A percentile compares a stretch with the other conserved stretches of the same genome.
Conservation (phyloP, 2,888 invertebrate species). For the Disparrhopalites patrizii region DNA sequence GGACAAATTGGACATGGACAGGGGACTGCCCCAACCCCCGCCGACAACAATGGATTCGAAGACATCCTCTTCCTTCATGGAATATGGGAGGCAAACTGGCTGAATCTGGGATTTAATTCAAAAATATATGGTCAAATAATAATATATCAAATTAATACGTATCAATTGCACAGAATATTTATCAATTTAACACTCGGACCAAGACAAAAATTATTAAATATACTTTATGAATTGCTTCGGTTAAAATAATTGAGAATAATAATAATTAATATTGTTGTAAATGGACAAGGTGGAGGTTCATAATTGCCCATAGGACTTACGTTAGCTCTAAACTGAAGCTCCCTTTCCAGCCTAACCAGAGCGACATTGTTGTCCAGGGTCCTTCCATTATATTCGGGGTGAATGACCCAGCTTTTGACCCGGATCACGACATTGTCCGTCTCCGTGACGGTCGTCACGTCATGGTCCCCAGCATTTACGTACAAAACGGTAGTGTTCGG, state of each 20-base stretch:
- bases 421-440: slow-evolving; percentile 2
- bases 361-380: background rate
- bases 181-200: background rate
- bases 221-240: too few relatives aligned
- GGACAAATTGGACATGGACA: too few relatives aligned
- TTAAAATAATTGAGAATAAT: too few relatives aligned
- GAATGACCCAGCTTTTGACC: background rate
- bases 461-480: slow-evolving; percentile 5
- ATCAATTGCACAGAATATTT: background rate
- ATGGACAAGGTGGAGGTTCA: too few relatives aligned
- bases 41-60: background rate
- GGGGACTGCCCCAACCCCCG: background rate
- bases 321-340: background rate
- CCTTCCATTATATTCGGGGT: background rate
- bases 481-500: background rate
- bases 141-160: background rate
- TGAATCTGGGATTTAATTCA: slow-evolving; percentile 9
- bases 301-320: background rate
- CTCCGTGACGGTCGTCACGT: background rate
- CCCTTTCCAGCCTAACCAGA: background rate
- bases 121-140: background rate
- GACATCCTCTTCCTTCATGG: background rate
- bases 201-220: background rate
- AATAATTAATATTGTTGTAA: too few relatives aligned
- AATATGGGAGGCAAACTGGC: background rate